Conservation (phyloP, 1,140 invertebrate species). For the Anoplolepis gracilipes region DNA sequence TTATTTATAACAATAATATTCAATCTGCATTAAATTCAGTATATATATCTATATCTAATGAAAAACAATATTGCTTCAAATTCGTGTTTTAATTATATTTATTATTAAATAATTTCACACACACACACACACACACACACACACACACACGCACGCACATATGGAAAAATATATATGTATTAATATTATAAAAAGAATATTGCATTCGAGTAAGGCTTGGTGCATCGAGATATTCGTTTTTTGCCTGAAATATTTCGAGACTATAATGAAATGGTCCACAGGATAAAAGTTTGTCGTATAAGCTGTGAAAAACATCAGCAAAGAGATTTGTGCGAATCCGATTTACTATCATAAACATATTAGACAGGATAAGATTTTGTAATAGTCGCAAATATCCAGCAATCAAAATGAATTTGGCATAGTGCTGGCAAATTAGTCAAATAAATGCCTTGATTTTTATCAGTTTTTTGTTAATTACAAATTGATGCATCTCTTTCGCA, state of each 20-base stretch:
- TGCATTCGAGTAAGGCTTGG: not conserved
- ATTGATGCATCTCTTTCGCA: not conserved
- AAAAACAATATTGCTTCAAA: not conserved
- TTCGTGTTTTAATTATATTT: not conserved
- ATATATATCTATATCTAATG: not conserved
- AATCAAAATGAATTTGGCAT: conserved; percentile 41
- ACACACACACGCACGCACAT: no score
- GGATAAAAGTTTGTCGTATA: conserved; percentile 14
- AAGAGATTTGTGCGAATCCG: conserved; percentile 13
- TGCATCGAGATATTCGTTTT: not conserved
- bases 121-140: no score
- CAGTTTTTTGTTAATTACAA: conserved; percentile 25
- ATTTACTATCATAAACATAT: conserved; percentile 30
- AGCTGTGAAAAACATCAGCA: conserved; percentile 11
- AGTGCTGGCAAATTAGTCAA: conserved; percentile 15
- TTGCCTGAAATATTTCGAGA: conserved; percentile 13
- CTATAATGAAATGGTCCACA: not conserved
- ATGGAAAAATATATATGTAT: not conserved
- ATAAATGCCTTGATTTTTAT: conserved; percentile 52
- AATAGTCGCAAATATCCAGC: conserved; percentile 57
- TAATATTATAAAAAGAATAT: not conserved
- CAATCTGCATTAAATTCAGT: not conserved
- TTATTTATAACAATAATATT: not conserved
- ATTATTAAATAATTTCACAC: no score
- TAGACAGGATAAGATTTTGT: conserved; percentile 11